phyloP scores from a whole-genome alignment of 1,140 invertebrate species.

The Polypedilum vanderplanki region DNA sequence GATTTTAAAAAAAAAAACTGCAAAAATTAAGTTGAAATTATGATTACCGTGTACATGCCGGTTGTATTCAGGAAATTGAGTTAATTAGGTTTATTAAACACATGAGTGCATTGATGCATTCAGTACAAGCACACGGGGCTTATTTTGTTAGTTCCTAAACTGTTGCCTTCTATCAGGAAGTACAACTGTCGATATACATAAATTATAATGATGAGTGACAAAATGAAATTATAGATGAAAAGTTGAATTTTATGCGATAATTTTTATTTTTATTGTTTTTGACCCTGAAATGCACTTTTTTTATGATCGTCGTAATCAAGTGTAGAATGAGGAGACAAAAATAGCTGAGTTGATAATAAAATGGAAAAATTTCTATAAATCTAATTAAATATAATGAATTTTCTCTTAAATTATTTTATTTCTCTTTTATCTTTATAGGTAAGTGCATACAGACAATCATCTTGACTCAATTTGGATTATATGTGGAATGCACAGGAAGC shows the following conservation, averaged over 20 bases:
- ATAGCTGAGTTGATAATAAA: not conserved
- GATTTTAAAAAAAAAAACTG: not conserved
- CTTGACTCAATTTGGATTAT: not conserved
- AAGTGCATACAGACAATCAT: not conserved
- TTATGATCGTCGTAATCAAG: not conserved
- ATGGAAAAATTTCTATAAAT: not conserved
- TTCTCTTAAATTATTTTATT: not conserved
- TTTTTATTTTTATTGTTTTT: no score
- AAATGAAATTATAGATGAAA: not conserved
- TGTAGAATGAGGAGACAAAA: not conserved
- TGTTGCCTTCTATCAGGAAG: not conserved
- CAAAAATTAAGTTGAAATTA: not conserved
- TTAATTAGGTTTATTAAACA: slow-evolving; percentile 6
- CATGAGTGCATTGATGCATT: not conserved
- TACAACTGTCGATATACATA: slow-evolving; percentile 3
- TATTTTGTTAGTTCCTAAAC: not conserved
- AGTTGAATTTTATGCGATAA: not conserved
- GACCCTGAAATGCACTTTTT: slow-evolving; percentile 10
- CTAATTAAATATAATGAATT: slow-evolving; percentile 21
- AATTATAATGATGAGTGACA: slow-evolving; percentile 11
- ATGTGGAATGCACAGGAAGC: not conserved
- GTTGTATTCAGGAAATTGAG: not conserved
- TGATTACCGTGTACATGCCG: not conserved
- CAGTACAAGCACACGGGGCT: not conserved
- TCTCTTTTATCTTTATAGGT: not conserved